These are phyloP conservation scores for Poecile montanus DNA, from an alignment of 2,797 vertebrate species.

Conservation along the genomic window DNA sequence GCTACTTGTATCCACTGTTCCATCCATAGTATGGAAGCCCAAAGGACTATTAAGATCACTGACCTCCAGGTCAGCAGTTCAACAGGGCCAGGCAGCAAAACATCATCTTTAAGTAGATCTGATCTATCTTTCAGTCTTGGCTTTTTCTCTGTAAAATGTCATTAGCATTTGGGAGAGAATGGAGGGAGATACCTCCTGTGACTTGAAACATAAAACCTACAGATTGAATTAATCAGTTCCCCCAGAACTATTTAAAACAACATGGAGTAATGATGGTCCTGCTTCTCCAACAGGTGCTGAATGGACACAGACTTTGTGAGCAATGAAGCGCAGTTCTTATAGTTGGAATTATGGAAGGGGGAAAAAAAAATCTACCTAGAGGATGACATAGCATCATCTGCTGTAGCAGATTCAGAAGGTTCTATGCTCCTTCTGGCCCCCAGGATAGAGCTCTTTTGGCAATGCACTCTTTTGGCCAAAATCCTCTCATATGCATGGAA, in stretches of 20 bases:
- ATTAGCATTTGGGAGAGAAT: neutral
- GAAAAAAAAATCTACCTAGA: neutral
- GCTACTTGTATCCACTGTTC: neutral
- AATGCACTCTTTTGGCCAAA: neutral
- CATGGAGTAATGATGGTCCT: neutral
- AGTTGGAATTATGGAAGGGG: neutral
- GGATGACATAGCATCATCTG: neutral
- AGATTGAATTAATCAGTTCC: neutral
- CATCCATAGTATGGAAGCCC: neutral
- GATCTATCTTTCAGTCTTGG: neutral
- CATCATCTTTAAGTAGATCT: neutral
- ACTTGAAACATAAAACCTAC: neutral
- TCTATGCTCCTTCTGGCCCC: neutral
- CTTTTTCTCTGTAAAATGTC: neutral
- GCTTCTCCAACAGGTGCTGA: neutral
- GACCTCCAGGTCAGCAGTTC: conserved; percentile 30
- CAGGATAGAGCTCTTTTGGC: neutral
- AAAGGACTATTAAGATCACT: conserved; percentile 5
- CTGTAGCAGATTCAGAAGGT: neutral
- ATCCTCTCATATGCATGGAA: neutral
- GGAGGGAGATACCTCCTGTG: neutral
- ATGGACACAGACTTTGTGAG: neutral
- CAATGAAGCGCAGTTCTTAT: neutral
- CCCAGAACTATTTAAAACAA: neutral
- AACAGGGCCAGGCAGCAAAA: conserved; percentile 2